phyloP scores from a whole-genome alignment of 2,113 vertebrate species.

The Pelecanoides urinatrix region DNA sequence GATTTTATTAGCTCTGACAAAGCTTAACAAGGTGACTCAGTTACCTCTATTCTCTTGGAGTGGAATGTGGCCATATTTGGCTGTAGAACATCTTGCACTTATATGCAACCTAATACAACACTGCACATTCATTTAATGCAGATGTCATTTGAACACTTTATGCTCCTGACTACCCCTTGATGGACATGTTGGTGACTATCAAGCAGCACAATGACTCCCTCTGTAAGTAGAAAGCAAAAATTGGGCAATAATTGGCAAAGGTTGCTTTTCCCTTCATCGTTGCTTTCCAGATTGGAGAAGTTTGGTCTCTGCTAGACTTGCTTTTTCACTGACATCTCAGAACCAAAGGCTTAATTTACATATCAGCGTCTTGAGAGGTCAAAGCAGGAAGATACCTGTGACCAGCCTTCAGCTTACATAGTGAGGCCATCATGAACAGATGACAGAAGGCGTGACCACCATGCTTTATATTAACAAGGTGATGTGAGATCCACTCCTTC shows the following conservation, averaged over 20 bases:
- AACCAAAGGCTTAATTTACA: background rate
- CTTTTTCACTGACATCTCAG: background rate
- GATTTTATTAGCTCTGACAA: slow-evolving; percentile 47
- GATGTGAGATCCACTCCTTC: background rate
- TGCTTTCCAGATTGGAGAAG: background rate
- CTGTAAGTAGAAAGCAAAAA: background rate
- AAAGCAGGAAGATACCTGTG: background rate
- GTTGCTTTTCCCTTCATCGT: background rate
- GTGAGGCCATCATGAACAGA: background rate
- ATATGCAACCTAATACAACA: background rate
- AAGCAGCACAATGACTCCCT: background rate
- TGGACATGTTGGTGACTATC: background rate
- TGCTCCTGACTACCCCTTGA: background rate
- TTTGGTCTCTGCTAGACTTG: background rate
- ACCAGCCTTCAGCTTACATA: background rate
- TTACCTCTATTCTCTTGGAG: slow-evolving; percentile 9
- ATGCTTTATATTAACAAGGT: background rate
- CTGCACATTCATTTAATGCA: background rate
- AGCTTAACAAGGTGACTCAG: slow-evolving; percentile 21
- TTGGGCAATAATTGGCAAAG: background rate
- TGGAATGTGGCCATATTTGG: slow-evolving; percentile 12
- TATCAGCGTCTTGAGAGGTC: background rate
- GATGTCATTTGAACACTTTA: background rate
- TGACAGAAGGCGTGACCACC: background rate
- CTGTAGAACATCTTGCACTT: background rate